Percentiles rank a stretch among this genome's conserved stretches.
These are phyloP conservation scores for Halictus ligatus DNA, from an alignment of 2,888 invertebrate genomes.

Conservation along the genomic window DNA sequence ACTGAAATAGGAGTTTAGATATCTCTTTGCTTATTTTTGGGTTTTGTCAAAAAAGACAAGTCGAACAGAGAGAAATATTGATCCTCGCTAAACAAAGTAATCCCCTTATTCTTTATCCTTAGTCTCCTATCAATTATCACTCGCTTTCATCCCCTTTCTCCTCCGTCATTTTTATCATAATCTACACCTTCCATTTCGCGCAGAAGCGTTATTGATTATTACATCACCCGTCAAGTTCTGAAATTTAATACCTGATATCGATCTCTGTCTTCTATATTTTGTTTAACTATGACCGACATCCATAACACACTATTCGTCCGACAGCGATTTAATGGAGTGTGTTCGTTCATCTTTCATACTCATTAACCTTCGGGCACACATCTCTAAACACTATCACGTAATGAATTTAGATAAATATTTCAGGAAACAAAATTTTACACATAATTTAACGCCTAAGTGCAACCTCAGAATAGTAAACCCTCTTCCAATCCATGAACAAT, in stretches of 20 bases:
- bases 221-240: slow-evolving; percentile 10
- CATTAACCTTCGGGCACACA: background rate
- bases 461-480: background rate
- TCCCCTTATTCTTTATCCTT: background rate
- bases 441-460: background rate
- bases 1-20: background rate
- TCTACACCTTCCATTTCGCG: background rate
- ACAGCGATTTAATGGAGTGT: background rate
- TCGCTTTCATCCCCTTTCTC: background rate
- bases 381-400: background rate
- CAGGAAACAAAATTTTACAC: background rate
- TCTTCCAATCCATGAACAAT: background rate
- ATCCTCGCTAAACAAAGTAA: background rate
- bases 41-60: no score
- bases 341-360: background rate
- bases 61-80: background rate
- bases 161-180: background rate
- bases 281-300: slow-evolving; percentile 9
- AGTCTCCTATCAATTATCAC: background rate
- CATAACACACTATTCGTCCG: background rate
- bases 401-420: background rate
- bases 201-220: slow-evolving; percentile 37
- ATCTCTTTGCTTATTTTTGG: background rate
- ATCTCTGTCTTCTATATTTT: slow-evolving; percentile 24
- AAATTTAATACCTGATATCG: slow-evolving; percentile 34